Conservation (phyloP, 2,888 invertebrate species). For the Diloba caeruleocephala region DNA sequence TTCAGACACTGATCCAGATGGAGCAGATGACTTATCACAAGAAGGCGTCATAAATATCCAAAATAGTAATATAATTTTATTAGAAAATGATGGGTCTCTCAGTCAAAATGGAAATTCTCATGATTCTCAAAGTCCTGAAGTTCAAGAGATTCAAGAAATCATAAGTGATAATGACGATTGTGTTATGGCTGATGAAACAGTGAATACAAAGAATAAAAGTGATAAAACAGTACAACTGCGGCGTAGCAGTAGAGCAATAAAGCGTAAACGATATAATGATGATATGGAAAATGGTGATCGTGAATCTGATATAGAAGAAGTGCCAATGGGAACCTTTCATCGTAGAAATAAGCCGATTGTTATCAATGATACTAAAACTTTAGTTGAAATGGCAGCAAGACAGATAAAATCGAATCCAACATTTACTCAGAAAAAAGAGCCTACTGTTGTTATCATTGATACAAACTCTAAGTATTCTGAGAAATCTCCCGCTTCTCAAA, state of each 20-base stretch:
- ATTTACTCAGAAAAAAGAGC: slow-evolving; percentile 90
- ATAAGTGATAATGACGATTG: slow-evolving; percentile 85
- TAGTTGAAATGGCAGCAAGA: slow-evolving; percentile 92
- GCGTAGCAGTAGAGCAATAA: slow-evolving; percentile 79
- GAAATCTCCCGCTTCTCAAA: slow-evolving; percentile 86
- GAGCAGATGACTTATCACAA: slow-evolving; percentile 66
- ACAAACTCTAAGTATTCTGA: slow-evolving; percentile 91
- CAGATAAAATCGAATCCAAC: slow-evolving; percentile 63
- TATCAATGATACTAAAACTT: slow-evolving; percentile 92
- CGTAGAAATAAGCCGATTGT: slow-evolving; percentile 85
- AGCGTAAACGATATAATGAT: slow-evolving; percentile 88
- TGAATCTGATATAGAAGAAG: slow-evolving; percentile 91
- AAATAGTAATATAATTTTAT: slow-evolving; percentile 64
- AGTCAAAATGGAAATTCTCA: slow-evolving; percentile 66
- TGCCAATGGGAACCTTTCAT: slow-evolving; percentile 89
- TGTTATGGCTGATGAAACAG: slow-evolving; percentile 65
- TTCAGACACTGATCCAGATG: slow-evolving; percentile 74
- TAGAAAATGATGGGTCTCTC: slow-evolving; percentile 64
- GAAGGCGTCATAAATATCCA: slow-evolving; percentile 61
- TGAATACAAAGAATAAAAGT: slow-evolving; percentile 45
- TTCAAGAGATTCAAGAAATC: slow-evolving; percentile 81
- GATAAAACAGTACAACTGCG: slow-evolving; percentile 65
- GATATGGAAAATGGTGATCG: slow-evolving; percentile 87
- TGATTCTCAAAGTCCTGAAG: slow-evolving; percentile 68
- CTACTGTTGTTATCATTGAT: slow-evolving; percentile 94